Percentiles rank a stretch among this genome's conserved stretches.
These are phyloP conservation scores for Pseudorectes ferrugineus DNA, from an alignment of 2,113 vertebrate species.

Conservation along the genomic window DNA sequence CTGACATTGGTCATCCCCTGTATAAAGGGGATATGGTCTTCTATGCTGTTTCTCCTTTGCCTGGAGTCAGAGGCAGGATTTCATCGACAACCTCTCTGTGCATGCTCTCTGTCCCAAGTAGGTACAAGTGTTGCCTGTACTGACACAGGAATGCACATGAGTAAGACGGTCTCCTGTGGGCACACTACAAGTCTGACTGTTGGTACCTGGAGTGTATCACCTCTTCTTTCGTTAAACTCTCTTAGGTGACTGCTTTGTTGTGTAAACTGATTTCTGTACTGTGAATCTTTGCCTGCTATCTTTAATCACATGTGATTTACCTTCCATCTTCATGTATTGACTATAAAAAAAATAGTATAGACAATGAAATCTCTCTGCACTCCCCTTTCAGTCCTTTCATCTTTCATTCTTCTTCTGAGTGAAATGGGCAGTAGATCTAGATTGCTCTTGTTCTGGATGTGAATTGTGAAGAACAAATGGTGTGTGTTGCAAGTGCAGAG, in stretches of 20 bases:
- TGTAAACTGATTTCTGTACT: conserved; percentile 27
- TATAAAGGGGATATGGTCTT: not conserved
- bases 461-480: conserved; percentile 19
- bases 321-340: not conserved
- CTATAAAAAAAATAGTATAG: not conserved
- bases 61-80: conserved; percentile 26
- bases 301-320: not conserved
- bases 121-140: not conserved
- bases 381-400: not conserved
- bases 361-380: not conserved
- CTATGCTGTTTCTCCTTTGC: not conserved
- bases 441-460: not conserved
- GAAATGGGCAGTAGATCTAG: not conserved
- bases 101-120: not conserved
- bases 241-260: not conserved
- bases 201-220: not conserved
- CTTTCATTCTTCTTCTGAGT: conserved; percentile 19
- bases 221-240: not conserved
- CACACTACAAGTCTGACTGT: not conserved
- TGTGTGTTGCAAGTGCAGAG: not conserved
- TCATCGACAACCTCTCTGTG: not conserved
- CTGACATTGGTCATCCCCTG: not conserved
- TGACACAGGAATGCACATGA: not conserved
- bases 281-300: conserved; percentile 28
- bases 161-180: not conserved